phyloP scores from a whole-genome alignment of 2,888 invertebrate genomes.

The Stenurella melanura region DNA sequence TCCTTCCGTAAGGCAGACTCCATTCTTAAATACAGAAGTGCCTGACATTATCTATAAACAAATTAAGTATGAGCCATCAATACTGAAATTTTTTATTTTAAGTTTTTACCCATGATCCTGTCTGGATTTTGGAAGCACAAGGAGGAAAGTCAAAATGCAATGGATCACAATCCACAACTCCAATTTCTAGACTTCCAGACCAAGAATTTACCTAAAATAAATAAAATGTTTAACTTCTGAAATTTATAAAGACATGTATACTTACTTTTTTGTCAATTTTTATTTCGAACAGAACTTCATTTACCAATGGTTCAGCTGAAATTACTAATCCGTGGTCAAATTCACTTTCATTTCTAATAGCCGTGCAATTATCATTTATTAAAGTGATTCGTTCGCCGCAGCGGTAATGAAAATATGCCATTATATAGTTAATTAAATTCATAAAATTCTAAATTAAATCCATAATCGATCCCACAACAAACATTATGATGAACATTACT shows the following conservation, averaged over 20 bases:
- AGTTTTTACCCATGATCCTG: conserved; percentile 85
- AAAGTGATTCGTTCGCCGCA: conserved; percentile 91
- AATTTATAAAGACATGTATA: conserved; percentile 13
- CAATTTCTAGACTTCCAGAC: conserved; percentile 86
- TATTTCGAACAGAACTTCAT: conserved; percentile 90
- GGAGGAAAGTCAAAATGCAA: conserved; percentile 81
- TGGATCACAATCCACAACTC: conserved; percentile 83
- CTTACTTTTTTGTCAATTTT: conserved; percentile 91
- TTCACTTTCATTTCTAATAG: conserved; percentile 85
- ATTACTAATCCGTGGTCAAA: conserved; percentile 93
- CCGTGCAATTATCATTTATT: conserved; percentile 88
- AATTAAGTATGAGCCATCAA: background rate
- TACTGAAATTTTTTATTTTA: background rate
- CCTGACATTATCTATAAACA: conserved; percentile 86
- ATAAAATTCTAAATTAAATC: conserved; percentile 12
- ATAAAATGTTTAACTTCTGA: conserved; percentile 1
- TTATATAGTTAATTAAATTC: conserved; percentile 58
- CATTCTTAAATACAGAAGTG: conserved; percentile 89
- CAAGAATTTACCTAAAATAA: conserved; percentile 83
- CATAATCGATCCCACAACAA: conserved; percentile 15
- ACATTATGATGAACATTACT: background rate
- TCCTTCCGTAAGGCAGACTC: conserved; percentile 85
- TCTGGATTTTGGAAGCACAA: conserved; percentile 86
- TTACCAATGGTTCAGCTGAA: conserved; percentile 85
- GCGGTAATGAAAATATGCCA: conserved; percentile 83